A percentile compares a stretch with the other conserved stretches of the same genome.
These are phyloP conservation scores for Sisyra nigra DNA, from an alignment of 2,888 invertebrate species.

Conservation along the genomic window DNA sequence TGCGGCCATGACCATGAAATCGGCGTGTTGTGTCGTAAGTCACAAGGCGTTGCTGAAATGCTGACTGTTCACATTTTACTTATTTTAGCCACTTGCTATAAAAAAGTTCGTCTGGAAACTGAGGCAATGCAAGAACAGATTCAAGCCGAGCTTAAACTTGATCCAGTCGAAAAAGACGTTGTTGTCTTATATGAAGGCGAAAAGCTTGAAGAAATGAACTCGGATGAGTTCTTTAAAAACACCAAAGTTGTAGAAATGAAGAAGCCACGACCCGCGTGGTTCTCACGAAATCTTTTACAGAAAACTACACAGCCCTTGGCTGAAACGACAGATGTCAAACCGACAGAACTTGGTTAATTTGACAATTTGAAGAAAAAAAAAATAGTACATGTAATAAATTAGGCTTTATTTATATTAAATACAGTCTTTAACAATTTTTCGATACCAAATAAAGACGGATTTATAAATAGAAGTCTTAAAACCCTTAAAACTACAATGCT, in stretches of 20 bases:
- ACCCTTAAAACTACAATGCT: too few species aligned
- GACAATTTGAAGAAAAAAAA: not conserved
- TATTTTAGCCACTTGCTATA: conserved; percentile 74
- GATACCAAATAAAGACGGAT: not conserved
- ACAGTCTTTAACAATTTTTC: not conserved
- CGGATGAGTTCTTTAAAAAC: conserved; percentile 42
- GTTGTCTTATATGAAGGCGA: conserved; percentile 77
- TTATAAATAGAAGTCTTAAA: too few species aligned
- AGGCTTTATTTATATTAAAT: not conserved
- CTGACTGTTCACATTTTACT: not conserved
- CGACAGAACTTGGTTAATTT: conserved; percentile 47
- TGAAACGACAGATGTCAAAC: conserved; percentile 55
- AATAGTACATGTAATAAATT: not conserved
- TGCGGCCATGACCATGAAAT: conserved; percentile 77
- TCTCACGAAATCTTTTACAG: conserved; percentile 68
- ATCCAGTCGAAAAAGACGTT: conserved; percentile 71
- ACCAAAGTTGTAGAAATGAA: conserved; percentile 76
- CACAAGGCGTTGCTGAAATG: conserved; percentile 3
- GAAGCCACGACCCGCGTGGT: conserved; percentile 77
- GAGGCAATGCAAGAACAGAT: conserved; percentile 62
- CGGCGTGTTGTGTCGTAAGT: conserved; percentile 67
- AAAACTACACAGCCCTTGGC: conserved; percentile 57
- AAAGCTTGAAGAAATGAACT: conserved; percentile 36
- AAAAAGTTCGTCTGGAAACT: conserved; percentile 67
- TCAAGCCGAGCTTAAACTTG: conserved; percentile 45